A percentile compares a stretch with the other conserved stretches of the same genome.
Evolutionary conservation across 2,113 vertebrate genomes (phyloP).

Genomic region (Apistogramma diplotaenia): DNA sequence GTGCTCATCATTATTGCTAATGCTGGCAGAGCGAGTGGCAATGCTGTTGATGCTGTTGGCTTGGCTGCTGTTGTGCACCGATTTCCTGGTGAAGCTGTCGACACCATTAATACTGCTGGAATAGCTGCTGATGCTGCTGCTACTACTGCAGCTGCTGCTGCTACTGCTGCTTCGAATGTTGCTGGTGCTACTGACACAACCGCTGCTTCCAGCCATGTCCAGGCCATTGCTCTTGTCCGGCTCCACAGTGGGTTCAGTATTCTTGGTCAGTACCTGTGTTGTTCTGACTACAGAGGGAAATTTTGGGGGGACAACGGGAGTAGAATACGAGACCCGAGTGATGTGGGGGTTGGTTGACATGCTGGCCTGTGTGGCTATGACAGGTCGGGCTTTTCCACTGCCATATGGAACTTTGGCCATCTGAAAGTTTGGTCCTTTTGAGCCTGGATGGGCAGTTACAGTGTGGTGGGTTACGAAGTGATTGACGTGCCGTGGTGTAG

Average conservation of each 20-base stretch:
- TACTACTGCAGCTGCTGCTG: constrained; percentile 71
- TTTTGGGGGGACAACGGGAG: constrained; percentile 79
- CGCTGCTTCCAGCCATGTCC: constrained; percentile 61
- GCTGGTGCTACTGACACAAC: constrained; percentile 67
- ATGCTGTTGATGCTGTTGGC: constrained; percentile 51
- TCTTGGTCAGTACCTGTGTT: constrained; percentile 75
- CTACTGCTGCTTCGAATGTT: constrained; percentile 69
- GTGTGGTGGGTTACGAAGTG: constrained; percentile 76
- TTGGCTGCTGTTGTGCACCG: constrained; percentile 44
- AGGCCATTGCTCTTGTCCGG: constrained; percentile 66
- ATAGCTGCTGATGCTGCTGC: constrained; percentile 72
- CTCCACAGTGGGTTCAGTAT: constrained; percentile 58
- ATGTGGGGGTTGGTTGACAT: constrained; percentile 85
- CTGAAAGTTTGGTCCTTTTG: constrained; percentile 79
- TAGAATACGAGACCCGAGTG: constrained; percentile 80
- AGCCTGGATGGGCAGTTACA: constrained; percentile 80
- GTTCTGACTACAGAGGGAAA: constrained; percentile 65
- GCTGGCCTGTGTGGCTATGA: constrained; percentile 82
- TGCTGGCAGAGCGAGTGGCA: constrained; percentile 45
- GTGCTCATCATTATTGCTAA: constrained; percentile 73
- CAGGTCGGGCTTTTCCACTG: constrained; percentile 76
- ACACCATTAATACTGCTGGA: constrained; percentile 64
- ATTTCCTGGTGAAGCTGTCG: constrained; percentile 50
- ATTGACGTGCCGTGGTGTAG: constrained; percentile 57
- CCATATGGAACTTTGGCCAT: constrained; percentile 82